These are phyloP conservation scores for Pseudococcus longispinus DNA, from an alignment of 2,888 invertebrate genomes.

Conservation along the genomic window DNA sequence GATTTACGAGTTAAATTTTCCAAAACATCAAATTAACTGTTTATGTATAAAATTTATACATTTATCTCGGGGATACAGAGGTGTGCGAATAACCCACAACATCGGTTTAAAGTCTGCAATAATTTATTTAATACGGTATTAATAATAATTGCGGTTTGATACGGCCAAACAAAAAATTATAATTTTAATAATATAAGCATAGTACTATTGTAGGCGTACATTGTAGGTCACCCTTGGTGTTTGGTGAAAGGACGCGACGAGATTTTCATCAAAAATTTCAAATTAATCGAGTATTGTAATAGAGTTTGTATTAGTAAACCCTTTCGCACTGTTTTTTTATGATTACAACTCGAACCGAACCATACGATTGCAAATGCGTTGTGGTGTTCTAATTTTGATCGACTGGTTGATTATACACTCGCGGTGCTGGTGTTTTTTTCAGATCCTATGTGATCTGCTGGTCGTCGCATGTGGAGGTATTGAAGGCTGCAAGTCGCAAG, in stretches of 20 bases:
- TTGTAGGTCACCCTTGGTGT: constrained; percentile 43
- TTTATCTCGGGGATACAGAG: constrained; percentile 9
- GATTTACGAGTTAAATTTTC: constrained; percentile 8
- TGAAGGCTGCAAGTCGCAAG: neutral
- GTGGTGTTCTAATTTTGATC: neutral
- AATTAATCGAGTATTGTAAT: constrained; percentile 28
- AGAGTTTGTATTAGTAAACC: neutral
- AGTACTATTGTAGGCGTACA: constrained; percentile 15
- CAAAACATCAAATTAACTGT: constrained; percentile 34
- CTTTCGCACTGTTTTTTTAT: neutral
- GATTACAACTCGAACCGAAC: neutral
- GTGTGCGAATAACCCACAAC: constrained; percentile 21
- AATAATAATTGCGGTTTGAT: constrained; percentile 41
- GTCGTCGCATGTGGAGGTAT: neutral
- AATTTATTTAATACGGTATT: constrained; percentile 42
- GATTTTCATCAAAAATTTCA: constrained; percentile 39
- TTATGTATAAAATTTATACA: constrained; percentile 32
- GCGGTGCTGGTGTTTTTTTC: neutral
- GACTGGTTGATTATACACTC: neutral
- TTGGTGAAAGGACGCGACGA: constrained; percentile 21
- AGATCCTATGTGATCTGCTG: neutral
- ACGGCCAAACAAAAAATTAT: constrained; percentile 25
- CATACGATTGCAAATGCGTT: neutral
- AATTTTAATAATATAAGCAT: constrained; percentile 29
- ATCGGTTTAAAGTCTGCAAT: constrained; percentile 11